These are phyloP conservation scores for Ictidomys tridecemlineatus DNA, from an alignment of 2,113 vertebrate species.

Conservation along the genomic window DNA sequence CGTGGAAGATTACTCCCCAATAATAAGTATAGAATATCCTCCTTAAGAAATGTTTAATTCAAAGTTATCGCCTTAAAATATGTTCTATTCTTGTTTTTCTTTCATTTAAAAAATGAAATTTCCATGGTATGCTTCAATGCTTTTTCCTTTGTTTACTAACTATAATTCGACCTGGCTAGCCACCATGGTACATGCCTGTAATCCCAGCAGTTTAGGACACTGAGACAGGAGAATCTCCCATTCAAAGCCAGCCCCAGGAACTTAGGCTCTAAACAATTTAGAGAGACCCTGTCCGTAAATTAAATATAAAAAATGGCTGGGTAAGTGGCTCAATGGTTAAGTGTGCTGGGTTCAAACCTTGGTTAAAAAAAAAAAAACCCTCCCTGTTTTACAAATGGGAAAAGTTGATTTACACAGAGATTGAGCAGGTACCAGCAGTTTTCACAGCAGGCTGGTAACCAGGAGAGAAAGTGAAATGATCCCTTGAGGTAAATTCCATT, in stretches of 20 bases:
- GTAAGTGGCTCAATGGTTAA: too few species aligned
- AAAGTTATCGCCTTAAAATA: background rate
- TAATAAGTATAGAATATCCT: background rate
- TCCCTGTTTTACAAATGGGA: conserved; percentile 17
- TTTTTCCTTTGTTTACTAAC: background rate
- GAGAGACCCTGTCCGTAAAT: too few species aligned
- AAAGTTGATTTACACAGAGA: conserved; percentile 29
- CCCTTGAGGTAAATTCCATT: conserved; percentile 47
- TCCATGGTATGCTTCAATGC: background rate
- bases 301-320: too few species aligned
- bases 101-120: conserved; percentile 15
- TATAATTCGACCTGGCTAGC: background rate
- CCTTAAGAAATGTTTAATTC: conserved; percentile 42
- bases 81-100: background rate
- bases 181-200: too few species aligned
- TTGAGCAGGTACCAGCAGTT: background rate
- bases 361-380: too few species aligned
- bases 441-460: background rate
- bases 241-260: too few species aligned
- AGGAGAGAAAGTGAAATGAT: conserved; percentile 33
- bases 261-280: too few species aligned
- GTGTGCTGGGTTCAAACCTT: too few species aligned
- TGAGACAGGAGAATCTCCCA: too few species aligned
- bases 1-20: background rate
- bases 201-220: too few species aligned